Base-by-base conservation (phyloP, 2,797 vertebrate genomes). In the Arrhamphus sclerolepis region DNA sequence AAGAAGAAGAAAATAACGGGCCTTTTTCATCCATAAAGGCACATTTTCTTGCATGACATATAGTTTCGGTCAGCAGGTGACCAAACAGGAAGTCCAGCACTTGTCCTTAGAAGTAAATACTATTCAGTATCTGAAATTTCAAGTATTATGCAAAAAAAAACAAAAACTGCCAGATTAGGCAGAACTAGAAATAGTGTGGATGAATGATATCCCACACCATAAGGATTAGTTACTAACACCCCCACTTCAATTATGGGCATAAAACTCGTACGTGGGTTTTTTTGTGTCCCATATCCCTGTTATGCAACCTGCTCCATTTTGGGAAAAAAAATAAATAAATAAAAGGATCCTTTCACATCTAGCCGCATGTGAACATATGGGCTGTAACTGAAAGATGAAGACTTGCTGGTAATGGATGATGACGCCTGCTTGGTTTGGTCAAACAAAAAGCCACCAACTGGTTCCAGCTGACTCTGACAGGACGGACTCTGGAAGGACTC, bases 211-310 rank as follows among this genome's bases (percentile, higher is more conserved):
- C 78, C 83, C 83, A 77, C 71, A 78, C 83, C 78, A 64, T 62
- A 67, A 40, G 80, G 86, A 90, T 89, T 90, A 89, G 82, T 78
- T 71, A 70, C 81, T 75, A 79, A 90, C 85, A 81, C 86, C 83
- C 85, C 84, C 82, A 75, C 82, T 62, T 82, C 78, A 87, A 88
- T 88, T 86, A 87, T 75, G 73, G 82, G 80, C 84, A 76, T 84
- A 81, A 87, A 88, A 38, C 75, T 83, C 80, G 61, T 78, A 75
- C 81, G 70, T 65, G 65, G 58, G 47, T 2, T 60, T 77, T 75
- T 78, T 70, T 76, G 63, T 67, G 75, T 80, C 68, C 78, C 75
- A 84, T 77, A 82, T 86, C 68, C 74, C 54, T 57, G 72, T 86
- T 83, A 88, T 40, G 74, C 76, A 89, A 89, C 77, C 80, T 82